phyloP scores from a whole-genome alignment of 2,113 vertebrate species.

The Alethe castanea region DNA sequence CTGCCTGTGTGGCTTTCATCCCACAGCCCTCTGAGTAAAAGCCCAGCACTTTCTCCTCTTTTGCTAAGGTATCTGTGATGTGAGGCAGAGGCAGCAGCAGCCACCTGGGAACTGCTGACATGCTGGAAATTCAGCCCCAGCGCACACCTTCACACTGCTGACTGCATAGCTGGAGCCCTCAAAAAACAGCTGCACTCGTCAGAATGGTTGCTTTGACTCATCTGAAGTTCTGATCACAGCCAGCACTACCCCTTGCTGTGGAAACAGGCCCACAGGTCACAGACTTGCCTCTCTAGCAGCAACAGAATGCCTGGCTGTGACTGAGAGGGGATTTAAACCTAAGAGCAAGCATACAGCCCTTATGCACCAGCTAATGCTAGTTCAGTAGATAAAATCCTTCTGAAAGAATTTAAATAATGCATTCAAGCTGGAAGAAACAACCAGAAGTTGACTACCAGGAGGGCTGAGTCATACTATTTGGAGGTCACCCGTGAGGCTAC shows the following conservation, averaged over 20 bases:
- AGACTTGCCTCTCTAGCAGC: background rate
- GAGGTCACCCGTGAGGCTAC: constrained; percentile 18
- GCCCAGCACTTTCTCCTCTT: background rate
- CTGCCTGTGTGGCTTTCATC: accelerated
- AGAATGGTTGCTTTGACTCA: background rate
- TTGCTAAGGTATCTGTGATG: background rate
- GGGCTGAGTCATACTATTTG: constrained; percentile 33
- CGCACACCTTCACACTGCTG: background rate
- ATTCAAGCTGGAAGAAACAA: constrained; percentile 33
- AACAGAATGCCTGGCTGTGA: background rate
- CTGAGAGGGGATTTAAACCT: background rate
- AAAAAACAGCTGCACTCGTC: constrained; percentile 24
- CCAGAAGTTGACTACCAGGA: constrained; percentile 19
- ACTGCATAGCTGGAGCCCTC: constrained; percentile 3
- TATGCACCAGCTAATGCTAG: background rate
- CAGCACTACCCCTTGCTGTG: background rate
- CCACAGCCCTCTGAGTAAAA: background rate
- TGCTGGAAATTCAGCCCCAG: background rate
- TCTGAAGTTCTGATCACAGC: background rate
- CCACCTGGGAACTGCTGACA: background rate
- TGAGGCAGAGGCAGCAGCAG: background rate
- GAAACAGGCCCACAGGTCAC: background rate
- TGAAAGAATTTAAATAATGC: background rate
- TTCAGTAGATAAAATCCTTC: background rate
- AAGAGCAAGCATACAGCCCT: background rate